Evolutionary conservation across 2,888 invertebrate species (phyloP), one percentile per base, ranked within the genome.

Genomic region (Chalcosyrphus nemorum): DNA sequence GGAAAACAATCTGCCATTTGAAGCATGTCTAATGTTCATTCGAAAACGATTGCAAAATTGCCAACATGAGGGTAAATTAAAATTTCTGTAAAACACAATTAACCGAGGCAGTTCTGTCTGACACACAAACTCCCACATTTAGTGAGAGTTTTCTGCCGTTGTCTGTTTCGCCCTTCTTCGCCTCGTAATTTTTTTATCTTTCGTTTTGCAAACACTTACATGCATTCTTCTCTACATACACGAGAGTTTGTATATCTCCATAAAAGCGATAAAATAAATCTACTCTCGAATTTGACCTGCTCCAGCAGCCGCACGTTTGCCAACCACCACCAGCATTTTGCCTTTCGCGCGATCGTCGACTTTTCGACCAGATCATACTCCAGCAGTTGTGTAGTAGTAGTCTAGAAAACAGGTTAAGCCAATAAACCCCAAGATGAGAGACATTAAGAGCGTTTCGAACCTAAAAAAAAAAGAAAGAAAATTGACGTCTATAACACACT

Each of bases 351-450:
- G 72, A 68, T 82, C 78, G 68, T 43, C 70, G 57, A 75, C 63
- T 56, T n/a, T n/a, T 65, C 70, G 15, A 68, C 47, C 65, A 56
- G 38, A 13, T 38, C 45, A 65, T 41, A 52, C 50, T 19, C 24
- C 21, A 52, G 59, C 7, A 47, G 54, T 21, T 50, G 76, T 66
- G 52, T 56, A 24, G 61, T 61, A 65, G 74, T 75, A 63, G 84
- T 84, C 84, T 84, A 84, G 65, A 84, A 84, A 84, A 84, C 84
- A 84, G 84, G 84, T 84, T 84, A 80, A 84, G 84, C 84, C 84
- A 84, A 84, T 84, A 84, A 84, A 84, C 84, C 84, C 84, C 80
- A 56, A 74, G 84, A 84, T 80, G 84, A 80, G 80, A 84, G 84
- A 75, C 84, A 84, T 84, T 84, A 84, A 84, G 84, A 84, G 57